Evolutionary conservation across 2,888 invertebrate species (phyloP).

Genomic region (Drosophila subsilvestris): DNA sequence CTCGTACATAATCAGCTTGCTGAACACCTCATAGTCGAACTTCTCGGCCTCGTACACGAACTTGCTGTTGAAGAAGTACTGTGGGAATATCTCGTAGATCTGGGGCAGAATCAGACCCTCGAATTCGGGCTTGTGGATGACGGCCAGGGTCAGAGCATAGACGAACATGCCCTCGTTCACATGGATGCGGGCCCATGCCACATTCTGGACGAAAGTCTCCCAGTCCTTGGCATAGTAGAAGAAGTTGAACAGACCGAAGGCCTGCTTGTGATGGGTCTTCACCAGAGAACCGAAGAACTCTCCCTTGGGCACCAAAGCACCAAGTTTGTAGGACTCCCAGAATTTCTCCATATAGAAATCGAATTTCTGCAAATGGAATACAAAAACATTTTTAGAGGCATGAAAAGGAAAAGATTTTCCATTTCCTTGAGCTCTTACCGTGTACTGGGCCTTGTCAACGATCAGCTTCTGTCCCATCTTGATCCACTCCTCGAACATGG

Average conservation of each 20-base stretch:
- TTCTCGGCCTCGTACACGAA: slow-evolving; percentile 88
- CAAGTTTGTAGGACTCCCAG: slow-evolving; percentile 72
- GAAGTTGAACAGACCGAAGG: slow-evolving; percentile 87
- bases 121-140: slow-evolving; percentile 88
- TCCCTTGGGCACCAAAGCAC: slow-evolving; percentile 85
- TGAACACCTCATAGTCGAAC: slow-evolving; percentile 83
- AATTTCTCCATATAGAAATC: slow-evolving; percentile 76
- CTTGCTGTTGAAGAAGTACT: slow-evolving; percentile 90
- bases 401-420: background rate
- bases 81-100: slow-evolving; percentile 91
- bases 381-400: background rate
- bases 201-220: slow-evolving; percentile 88
- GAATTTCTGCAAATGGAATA: slow-evolving; percentile 54
- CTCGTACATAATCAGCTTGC: slow-evolving; percentile 77
- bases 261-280: slow-evolving; percentile 85
- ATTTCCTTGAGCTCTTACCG: slow-evolving; percentile 55
- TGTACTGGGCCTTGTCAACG: slow-evolving; percentile 65
- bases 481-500: slow-evolving; percentile 79
- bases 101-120: slow-evolving; percentile 88
- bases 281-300: slow-evolving; percentile 86
- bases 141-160: slow-evolving; percentile 88
- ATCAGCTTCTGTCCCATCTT: slow-evolving; percentile 65
- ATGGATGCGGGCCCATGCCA: slow-evolving; percentile 88
- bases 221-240: slow-evolving; percentile 89
- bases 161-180: slow-evolving; percentile 91